A percentile compares a stretch with the other conserved stretches of the same genome.
Conservation (phyloP, 37 sponge, comb jelly and placozoan species). For the Beroe ovata region DNA sequence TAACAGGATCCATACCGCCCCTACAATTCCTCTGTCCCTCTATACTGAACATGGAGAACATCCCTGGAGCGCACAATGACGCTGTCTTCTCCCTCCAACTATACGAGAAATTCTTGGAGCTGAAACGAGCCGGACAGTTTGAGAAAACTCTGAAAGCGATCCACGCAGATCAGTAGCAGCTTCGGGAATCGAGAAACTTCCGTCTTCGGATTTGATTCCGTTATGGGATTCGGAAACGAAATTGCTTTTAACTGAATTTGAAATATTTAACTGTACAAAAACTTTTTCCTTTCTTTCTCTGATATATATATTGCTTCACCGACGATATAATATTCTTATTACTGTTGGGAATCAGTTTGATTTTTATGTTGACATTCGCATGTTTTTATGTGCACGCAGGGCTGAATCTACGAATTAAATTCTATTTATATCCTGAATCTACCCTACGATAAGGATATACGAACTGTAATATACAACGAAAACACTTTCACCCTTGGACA, state of each 20-base stretch:
- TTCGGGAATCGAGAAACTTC: no score
- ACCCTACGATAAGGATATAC: no score
- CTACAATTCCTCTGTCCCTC: conserved; percentile 50
- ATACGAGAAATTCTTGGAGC: conserved; percentile 61
- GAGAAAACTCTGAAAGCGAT: conserved; percentile 64
- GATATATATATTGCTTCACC: no score
- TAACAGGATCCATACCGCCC: conserved; percentile 12
- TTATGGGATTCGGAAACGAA: no score
- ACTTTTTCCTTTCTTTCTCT: not conserved
- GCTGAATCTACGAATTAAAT: no score
- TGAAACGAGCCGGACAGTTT: conserved; percentile 61
- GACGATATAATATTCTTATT: no score
- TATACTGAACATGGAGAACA: conserved; percentile 8
- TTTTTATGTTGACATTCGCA: not conserved
- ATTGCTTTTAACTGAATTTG: not conserved
- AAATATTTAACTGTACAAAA: not conserved
- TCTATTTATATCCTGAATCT: no score
- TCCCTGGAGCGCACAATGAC: conserved; percentile 45
- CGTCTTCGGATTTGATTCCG: no score
- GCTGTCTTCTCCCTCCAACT: conserved; percentile 56
- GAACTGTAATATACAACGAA: no score
- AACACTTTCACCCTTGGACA: no score
- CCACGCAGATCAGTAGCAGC: not conserved
- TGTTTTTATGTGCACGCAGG: no score
- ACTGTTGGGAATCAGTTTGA: not conserved